These are phyloP conservation scores for Ammodytes dubius DNA, from an alignment of 2,113 vertebrate species.

Conservation along the genomic window DNA sequence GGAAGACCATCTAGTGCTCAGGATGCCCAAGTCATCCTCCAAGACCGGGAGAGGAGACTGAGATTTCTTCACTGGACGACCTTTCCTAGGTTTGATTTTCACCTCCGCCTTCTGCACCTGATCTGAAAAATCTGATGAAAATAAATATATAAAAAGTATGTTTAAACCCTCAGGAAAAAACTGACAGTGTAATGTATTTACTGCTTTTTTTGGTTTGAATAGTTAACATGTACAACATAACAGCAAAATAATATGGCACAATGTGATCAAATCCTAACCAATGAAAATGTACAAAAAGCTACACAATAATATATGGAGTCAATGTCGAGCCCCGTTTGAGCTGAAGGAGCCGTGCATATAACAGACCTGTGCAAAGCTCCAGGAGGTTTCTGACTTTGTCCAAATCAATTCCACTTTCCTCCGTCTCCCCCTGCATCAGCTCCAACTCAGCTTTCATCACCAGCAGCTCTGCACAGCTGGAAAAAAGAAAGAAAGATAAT, in stretches of 20 bases:
- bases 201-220: not conserved
- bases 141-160: not conserved
- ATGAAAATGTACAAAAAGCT: not conserved
- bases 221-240: not conserved
- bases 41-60: conserved; percentile 21
- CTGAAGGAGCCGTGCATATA: not conserved
- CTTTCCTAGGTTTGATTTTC: conserved; percentile 87
- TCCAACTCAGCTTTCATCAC: conserved; percentile 92
- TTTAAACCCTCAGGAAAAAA: not conserved
- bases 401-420: conserved; percentile 86
- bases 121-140: conserved; percentile 61
- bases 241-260: not conserved
- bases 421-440: conserved; percentile 85
- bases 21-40: conserved; percentile 75
- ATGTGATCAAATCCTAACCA: not conserved
- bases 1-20: conserved; percentile 77
- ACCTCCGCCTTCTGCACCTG: conserved; percentile 52
- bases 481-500: not conserved
- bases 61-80: conserved; percentile 55
- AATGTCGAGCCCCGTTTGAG: not conserved
- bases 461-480: conserved; percentile 90
- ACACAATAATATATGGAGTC: not conserved
- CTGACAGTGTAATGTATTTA: not conserved
- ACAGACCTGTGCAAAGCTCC: conserved; percentile 87
- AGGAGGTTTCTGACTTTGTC: conserved; percentile 89